Evolutionary conservation across 2,797 vertebrate species (phyloP).

Genomic region (Hydrolagus colliei): DNA sequence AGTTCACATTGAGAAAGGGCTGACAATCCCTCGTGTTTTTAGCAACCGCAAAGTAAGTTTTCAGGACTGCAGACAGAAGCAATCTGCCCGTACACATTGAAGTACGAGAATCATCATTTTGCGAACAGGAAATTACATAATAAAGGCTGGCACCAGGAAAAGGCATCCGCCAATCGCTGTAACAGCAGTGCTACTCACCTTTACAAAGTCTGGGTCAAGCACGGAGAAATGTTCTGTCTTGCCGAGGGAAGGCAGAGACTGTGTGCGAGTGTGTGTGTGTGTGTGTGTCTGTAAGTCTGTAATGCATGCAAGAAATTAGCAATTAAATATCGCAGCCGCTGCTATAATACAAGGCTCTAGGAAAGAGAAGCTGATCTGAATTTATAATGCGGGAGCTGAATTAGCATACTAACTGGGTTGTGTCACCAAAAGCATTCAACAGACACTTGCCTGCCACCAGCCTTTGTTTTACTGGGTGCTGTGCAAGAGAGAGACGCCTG

Average conservation of each 20-base stretch:
- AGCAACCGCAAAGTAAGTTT: background rate
- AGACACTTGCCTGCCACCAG: conserved; percentile 35
- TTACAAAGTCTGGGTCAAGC: conserved; percentile 18
- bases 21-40: background rate
- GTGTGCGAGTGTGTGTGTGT: conserved; percentile 33
- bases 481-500: background rate
- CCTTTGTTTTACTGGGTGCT: conserved; percentile 31
- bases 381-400: conserved; percentile 45
- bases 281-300: conserved; percentile 37
- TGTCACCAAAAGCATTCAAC: conserved; percentile 49
- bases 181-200: conserved; percentile 20
- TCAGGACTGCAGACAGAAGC: background rate
- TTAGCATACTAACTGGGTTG: conserved; percentile 60
- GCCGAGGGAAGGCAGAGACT: conserved; percentile 30
- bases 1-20: conserved; percentile 4
- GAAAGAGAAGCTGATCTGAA: conserved; percentile 49
- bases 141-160: conserved; percentile 21
- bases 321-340: conserved; percentile 11
- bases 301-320: conserved; percentile 29
- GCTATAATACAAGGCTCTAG: conserved; percentile 13
- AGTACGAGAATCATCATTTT: background rate
- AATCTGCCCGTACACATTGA: conserved; percentile 15
- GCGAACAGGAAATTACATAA: conserved; percentile 25
- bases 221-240: conserved; percentile 14
- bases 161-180: conserved; percentile 21